Percentiles rank a stretch among this genome's conserved stretches.
phyloP scores from a whole-genome alignment of 2,797 vertebrate genomes.

The Gambusia yucatana region DNA sequence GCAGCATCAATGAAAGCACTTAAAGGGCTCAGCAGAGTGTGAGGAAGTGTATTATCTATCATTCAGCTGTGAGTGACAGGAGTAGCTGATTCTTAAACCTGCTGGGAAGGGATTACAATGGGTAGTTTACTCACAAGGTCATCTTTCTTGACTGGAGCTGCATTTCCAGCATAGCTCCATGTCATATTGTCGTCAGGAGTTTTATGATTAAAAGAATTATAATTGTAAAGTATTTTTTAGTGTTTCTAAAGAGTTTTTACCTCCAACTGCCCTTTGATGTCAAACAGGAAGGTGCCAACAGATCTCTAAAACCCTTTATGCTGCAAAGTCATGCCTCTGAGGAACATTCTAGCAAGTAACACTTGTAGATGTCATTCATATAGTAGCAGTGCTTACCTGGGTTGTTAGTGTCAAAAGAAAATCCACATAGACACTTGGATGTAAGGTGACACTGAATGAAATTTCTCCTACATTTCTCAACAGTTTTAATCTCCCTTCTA shows the following conservation, averaged over 20 bases:
- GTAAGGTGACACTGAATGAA: background rate
- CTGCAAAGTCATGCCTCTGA: background rate
- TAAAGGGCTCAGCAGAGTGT: slow-evolving; percentile 34
- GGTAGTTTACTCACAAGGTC: slow-evolving; percentile 77
- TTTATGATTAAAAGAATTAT: background rate
- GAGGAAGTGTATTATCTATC: slow-evolving; percentile 49
- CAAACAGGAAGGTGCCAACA: background rate
- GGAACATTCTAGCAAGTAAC: background rate
- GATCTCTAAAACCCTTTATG: background rate
- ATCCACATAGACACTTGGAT: background rate
- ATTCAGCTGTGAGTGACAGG: slow-evolving; percentile 60
- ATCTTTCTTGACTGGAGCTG: slow-evolving; percentile 44
- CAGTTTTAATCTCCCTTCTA: background rate
- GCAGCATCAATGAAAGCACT: slow-evolving; percentile 27
- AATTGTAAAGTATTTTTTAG: background rate
- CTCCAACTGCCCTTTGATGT: background rate
- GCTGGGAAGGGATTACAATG: slow-evolving; percentile 68
- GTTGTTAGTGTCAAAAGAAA: background rate
- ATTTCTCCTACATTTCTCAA: background rate
- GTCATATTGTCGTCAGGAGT: slow-evolving; percentile 30
- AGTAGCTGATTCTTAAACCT: slow-evolving; percentile 40
- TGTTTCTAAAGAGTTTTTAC: background rate
- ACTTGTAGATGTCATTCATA: background rate
- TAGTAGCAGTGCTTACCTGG: background rate
- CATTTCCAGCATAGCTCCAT: slow-evolving; percentile 34